These are phyloP conservation scores for Myathropa florea DNA, from an alignment of 2,888 invertebrate genomes.

Conservation along the genomic window DNA sequence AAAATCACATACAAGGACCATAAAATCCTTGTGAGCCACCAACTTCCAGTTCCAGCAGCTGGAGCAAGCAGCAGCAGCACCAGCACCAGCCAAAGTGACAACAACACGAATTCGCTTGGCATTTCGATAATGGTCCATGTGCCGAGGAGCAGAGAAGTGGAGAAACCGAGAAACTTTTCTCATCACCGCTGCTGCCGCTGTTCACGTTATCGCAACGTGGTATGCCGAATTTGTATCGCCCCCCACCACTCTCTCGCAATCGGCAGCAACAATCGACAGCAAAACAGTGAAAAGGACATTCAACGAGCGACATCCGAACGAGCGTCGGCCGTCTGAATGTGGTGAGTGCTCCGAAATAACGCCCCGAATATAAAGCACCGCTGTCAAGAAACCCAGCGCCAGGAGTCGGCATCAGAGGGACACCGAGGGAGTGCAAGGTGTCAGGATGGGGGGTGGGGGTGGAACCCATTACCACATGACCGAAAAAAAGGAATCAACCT, in stretches of 20 bases:
- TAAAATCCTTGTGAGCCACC: slow-evolving; percentile 7
- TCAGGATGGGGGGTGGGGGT: background rate
- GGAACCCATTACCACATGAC: slow-evolving; percentile 34
- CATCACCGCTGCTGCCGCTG: slow-evolving; percentile 46
- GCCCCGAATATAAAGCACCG: slow-evolving; percentile 47
- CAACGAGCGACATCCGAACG: slow-evolving; percentile 36
- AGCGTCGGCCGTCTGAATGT: slow-evolving; percentile 15
- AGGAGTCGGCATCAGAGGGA: background rate
- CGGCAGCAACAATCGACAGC: slow-evolving; percentile 12
- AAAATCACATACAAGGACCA: slow-evolving; percentile 24
- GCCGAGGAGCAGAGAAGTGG: too few species aligned
- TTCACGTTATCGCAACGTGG: slow-evolving; percentile 59
- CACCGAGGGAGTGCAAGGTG: background rate
- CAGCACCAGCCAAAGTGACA: background rate
- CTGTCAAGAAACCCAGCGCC: slow-evolving; percentile 28
- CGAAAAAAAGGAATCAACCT: slow-evolving; percentile 5
- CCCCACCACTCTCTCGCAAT: background rate
- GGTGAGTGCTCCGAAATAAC: slow-evolving; percentile 44
- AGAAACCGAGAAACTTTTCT: slow-evolving; percentile 49
- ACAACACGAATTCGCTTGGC: slow-evolving; percentile 48
- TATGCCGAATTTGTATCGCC: slow-evolving; percentile 11
- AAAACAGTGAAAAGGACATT: slow-evolving; percentile 54
- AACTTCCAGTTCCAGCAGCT: background rate
- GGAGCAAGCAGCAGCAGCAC: background rate
- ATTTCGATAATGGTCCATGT: slow-evolving; percentile 61